Evolutionary conservation across 1,140 invertebrate genomes (phyloP).

Genomic region (Trachelipus rathkii): DNA sequence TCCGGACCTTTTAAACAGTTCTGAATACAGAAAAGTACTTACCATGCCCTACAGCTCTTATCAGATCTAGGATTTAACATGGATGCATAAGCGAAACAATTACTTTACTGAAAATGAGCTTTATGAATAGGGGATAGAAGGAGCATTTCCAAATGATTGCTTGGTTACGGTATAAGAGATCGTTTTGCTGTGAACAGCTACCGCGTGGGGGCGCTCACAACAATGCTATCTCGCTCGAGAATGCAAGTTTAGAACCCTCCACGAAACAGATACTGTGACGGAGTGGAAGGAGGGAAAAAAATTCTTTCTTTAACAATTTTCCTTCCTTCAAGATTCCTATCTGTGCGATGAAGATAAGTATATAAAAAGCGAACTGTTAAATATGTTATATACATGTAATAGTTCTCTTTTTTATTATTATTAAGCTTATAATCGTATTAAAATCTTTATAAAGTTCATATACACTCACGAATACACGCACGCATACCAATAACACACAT

Average conservation of each 20-base stretch:
- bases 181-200: background rate
- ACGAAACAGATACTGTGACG: constrained; percentile 3
- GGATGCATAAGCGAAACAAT: background rate
- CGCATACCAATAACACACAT: too few species aligned
- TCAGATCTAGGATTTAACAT: background rate
- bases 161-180: background rate
- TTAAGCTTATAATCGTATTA: too few species aligned
- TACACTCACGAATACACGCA: too few species aligned
- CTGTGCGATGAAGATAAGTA: background rate
- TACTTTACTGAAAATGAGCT: background rate
- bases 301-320: background rate
- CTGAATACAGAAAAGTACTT: background rate
- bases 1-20: constrained; percentile 6
- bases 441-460: too few species aligned
- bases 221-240: constrained; percentile 3
- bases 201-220: background rate
- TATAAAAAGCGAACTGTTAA: background rate
- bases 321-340: background rate
- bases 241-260: background rate
- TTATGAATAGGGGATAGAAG: background rate
- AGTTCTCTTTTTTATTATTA: too few species aligned
- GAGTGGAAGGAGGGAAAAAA: constrained; percentile 1
- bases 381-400: too few species aligned
- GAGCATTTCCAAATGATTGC: background rate
- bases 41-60: background rate